phyloP scores from a whole-genome alignment of 1,140 invertebrate genomes.

The Ostrea denselamellosa region DNA sequence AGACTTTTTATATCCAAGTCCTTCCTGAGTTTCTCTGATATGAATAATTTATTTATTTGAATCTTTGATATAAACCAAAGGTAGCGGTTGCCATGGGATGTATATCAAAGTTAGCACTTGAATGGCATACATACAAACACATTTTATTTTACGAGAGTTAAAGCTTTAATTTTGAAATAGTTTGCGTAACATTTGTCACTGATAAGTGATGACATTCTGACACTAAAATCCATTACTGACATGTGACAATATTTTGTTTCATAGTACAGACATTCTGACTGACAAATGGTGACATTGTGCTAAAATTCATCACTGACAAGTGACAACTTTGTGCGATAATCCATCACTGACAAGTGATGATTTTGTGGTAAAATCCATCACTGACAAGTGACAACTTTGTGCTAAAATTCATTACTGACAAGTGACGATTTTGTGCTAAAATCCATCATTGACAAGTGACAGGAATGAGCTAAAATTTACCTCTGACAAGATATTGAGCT shows the following conservation, averaged over 20 bases:
- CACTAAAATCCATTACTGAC: not conserved
- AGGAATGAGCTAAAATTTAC: not conserved
- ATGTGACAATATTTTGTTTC: not conserved
- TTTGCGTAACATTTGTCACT: not conserved
- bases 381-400: not conserved
- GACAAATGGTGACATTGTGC: not conserved
- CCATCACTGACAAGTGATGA: not conserved
- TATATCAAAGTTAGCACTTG: not conserved
- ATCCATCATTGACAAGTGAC: not conserved
- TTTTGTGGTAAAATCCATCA: not conserved
- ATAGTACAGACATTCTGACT: not conserved
- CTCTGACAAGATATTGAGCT: not conserved
- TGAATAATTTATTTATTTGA: not conserved
- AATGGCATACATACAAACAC: not conserved
- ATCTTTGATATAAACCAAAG: not conserved
- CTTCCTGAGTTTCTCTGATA: not conserved
- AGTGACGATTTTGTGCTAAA: not conserved
- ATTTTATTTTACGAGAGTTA: not conserved
- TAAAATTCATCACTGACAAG: not conserved
- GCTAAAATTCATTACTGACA: not conserved
- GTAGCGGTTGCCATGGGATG: not conserved
- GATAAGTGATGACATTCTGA: not conserved
- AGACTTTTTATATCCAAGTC: not conserved
- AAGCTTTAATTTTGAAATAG: not conserved
- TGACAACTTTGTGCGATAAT: not conserved